Base-by-base conservation (phyloP, 2,888 invertebrate species). In the Lithophane leautieri region DNA sequence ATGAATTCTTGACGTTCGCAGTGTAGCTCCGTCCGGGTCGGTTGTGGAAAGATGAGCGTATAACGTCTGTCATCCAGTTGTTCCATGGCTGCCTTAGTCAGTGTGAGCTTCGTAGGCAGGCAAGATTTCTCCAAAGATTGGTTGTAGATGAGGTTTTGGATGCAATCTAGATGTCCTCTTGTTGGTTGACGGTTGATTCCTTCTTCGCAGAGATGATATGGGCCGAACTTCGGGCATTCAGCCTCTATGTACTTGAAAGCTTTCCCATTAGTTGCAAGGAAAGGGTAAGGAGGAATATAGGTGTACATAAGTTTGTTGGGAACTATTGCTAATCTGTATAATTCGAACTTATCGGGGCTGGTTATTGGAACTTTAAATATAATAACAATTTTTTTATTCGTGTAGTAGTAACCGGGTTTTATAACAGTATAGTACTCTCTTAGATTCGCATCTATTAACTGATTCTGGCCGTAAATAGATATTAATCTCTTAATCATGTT, bases 311-410 rank as follows among this genome's bases (percentile, higher is more conserved):
- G 14, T 70, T 70, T 44, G 54, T 40, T 67, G 67, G 54, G 67
- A 54, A 54, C 40, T 54, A 67, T 66, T 67, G 52, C 56, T 58
- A 69, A 14, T 58, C 22, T 69, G 28, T 69, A 58, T 28, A 58
- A 28, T 58, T 69, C 28, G 1, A 60, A 60, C n/a, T 34, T 70
- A 6, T 70, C 44, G 0, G 69, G 14, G 22, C 28, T 28, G 16
- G 52, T 52, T 34, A 70, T 71, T 40, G 42, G 62, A 12, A 71
- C 25, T 54, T 63, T 63, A 42, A 63, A 71, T 62, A 54, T 62
- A 14, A 71, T 44, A 16, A 63, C 42, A 2, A 70, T 47, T 47
- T 3, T 60, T 6, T 60, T 50, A 14, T 16, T 40, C n/a, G 19
- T 56, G n/a, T 14, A 69, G 0, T 28, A 68, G 0, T 42, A 56